Evolutionary conservation across 2,888 invertebrate species (phyloP).

Genomic region (Adelphocoris suturalis): DNA sequence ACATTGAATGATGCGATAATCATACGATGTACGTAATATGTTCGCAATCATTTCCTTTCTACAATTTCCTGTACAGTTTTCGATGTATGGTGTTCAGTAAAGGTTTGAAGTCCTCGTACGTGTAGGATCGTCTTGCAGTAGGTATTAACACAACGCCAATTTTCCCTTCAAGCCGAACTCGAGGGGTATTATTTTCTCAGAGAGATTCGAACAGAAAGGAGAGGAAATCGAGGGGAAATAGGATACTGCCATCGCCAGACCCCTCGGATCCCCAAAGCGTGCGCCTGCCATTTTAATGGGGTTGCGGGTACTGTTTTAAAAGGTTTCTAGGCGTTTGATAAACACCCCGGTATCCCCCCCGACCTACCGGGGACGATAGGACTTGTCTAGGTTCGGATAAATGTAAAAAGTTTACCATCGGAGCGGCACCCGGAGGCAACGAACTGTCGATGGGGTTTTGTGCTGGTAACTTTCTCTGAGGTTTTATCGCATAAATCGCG

Average conservation of each 20-base stretch:
- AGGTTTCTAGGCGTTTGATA: constrained; percentile 8
- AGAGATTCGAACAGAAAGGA: constrained; percentile 28
- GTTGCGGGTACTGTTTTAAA: constrained; percentile 14
- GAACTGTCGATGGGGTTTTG: constrained; percentile 26
- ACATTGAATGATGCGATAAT: no score
- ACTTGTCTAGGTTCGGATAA: constrained; percentile 39
- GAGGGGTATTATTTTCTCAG: constrained; percentile 23
- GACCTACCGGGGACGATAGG: neutral
- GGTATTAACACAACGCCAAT: neutral
- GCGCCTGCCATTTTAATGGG: constrained; percentile 36
- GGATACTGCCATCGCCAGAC: constrained; percentile 45
- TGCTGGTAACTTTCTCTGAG: neutral
- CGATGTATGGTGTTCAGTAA: no score
- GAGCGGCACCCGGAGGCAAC: neutral
- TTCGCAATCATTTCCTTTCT: no score
- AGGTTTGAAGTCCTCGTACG: no score
- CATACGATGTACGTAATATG: no score
- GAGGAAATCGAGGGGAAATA: constrained; percentile 56
- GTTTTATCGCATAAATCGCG: constrained; percentile 35
- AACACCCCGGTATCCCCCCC: constrained; percentile 7
- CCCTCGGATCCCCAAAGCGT: neutral
- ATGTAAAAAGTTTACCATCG: constrained; percentile 33
- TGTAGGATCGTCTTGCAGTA: no score
- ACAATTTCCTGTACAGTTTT: no score
- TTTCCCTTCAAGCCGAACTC: neutral